Evolutionary conservation across 2,113 vertebrate genomes (phyloP).

Genomic region (Saccopteryx leptura): DNA sequence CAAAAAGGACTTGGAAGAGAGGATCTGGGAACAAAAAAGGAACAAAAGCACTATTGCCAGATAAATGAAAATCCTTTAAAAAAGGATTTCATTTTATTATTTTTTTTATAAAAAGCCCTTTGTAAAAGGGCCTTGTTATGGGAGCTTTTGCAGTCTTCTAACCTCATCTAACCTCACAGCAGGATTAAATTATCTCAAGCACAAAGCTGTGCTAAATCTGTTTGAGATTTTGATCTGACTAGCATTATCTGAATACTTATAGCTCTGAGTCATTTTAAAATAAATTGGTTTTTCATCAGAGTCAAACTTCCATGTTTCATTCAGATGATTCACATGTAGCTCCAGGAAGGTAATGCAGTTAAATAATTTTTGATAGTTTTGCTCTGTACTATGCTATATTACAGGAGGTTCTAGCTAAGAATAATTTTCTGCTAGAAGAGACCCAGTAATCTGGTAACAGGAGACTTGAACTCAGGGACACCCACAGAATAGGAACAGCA

Average conservation of each 20-base stretch:
- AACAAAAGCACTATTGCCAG: background rate
- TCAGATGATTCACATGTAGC: background rate
- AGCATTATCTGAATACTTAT: background rate
- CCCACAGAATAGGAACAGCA: background rate
- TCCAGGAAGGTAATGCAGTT: background rate
- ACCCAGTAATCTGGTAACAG: background rate
- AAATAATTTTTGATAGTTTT: background rate
- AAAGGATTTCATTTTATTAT: background rate
- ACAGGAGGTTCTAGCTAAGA: background rate
- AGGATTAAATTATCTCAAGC: background rate
- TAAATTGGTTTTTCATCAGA: background rate
- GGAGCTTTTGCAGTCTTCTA: background rate
- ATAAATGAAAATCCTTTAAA: background rate
- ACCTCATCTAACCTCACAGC: background rate
- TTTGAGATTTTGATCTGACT: background rate
- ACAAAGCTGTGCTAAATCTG: background rate
- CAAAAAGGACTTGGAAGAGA: background rate
- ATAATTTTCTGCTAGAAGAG: background rate
- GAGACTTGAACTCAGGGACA: background rate
- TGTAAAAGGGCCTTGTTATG: background rate
- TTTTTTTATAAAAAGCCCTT: no score
- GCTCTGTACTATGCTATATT: background rate
- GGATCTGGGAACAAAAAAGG: conserved; percentile 5
- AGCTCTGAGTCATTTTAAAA: conserved; percentile 24
- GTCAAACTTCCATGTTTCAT: background rate